Percentiles rank a stretch among this genome's conserved stretches.
phyloP scores from a whole-genome alignment of 2,888 invertebrate genomes.

The Stegana nigrithorax region DNA sequence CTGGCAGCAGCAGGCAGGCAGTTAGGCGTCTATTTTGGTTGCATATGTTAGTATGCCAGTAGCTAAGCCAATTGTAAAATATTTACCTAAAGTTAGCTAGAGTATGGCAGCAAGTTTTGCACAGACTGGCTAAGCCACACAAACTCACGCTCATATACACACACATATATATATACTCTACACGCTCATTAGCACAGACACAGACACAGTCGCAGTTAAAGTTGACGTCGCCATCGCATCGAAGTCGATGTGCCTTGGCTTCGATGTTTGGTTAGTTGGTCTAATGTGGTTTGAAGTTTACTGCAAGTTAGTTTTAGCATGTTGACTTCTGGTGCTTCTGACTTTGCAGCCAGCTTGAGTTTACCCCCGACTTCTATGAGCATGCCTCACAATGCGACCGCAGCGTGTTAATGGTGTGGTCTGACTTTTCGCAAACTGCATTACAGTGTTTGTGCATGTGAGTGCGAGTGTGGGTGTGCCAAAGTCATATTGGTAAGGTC shows the following conservation, averaged over 20 bases:
- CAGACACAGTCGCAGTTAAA: no score
- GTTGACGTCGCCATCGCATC: no score
- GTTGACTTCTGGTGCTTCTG: neutral
- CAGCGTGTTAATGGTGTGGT: conserved; percentile 52
- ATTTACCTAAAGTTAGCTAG: conserved; percentile 54
- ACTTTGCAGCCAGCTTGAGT: no score
- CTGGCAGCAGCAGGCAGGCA: neutral
- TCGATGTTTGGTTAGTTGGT: neutral
- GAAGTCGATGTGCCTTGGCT: neutral
- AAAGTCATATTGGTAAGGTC: neutral
- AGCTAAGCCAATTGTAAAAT: conserved; percentile 54
- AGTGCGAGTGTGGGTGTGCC: no score
- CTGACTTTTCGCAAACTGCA: conserved; percentile 24
- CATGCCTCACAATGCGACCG: conserved; percentile 17
- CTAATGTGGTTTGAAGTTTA: conserved; percentile 4
- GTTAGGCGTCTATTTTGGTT: neutral
- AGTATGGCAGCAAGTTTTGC: conserved; percentile 17
- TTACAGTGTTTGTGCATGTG: no score
- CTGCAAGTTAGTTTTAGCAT: neutral
- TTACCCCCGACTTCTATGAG: no score
- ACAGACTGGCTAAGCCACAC: no score
- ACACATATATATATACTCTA: no score
- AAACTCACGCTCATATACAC: neutral
- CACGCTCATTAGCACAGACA: conserved; percentile 1
- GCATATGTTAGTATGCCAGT: no score